A percentile compares a stretch with the other conserved stretches of the same genome.
Evolutionary conservation across 2,797 vertebrate species (phyloP).

Genomic region (Scolopax rusticola): DNA sequence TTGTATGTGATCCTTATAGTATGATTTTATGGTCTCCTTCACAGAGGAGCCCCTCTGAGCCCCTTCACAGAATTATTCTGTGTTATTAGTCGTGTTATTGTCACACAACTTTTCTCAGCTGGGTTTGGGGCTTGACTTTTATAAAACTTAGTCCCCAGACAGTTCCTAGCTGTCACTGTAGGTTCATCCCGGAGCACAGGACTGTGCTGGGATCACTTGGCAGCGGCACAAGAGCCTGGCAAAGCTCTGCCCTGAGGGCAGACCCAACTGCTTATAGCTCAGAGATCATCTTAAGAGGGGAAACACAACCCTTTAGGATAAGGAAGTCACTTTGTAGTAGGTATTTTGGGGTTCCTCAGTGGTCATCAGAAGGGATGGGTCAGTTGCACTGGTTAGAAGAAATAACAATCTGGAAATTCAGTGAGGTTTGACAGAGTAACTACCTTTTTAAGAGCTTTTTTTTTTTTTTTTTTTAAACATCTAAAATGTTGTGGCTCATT

Average conservation of each 20-base stretch:
- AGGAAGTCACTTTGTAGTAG: not conserved
- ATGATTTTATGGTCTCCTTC: not conserved
- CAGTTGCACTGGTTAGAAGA: not conserved
- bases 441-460: not conserved
- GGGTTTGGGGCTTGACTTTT: not conserved
- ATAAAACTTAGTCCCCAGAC: not conserved
- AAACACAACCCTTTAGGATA: not conserved
- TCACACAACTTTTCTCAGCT: not conserved
- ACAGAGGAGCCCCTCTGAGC: not conserved
- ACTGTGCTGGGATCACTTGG: not conserved
- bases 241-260: not conserved
- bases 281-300: not conserved
- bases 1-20: not conserved
- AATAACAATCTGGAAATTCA: not conserved
- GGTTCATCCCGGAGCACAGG: not conserved
- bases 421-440: not conserved
- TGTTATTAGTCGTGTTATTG: not conserved
- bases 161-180: not conserved
- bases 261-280: not conserved
- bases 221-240: not conserved
- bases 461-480: not conserved
- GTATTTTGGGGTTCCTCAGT: not conserved
- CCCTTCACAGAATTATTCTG: not conserved
- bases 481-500: constrained; percentile 16
- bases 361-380: not conserved